Evolutionary conservation across 2,888 invertebrate genomes (phyloP).

Genomic region (Dorcus hopei): DNA sequence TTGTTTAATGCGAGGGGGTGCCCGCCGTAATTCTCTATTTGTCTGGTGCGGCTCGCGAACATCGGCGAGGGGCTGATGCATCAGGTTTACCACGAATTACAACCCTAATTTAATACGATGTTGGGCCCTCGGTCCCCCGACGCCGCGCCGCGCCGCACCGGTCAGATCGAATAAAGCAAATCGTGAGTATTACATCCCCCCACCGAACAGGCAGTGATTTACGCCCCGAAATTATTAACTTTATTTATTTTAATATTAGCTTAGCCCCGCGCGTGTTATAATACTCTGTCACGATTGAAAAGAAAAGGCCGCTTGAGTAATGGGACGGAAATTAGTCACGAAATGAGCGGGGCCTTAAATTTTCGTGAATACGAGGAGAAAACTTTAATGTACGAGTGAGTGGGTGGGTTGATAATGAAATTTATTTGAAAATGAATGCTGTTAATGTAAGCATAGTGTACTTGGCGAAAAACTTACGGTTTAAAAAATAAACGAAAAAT

Average conservation of each 20-base stretch:
- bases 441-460: no score
- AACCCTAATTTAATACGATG: slow-evolving; percentile 2
- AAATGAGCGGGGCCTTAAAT: no score
- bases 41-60: not conserved
- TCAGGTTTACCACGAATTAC: slow-evolving; percentile 1
- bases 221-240: not conserved
- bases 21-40: not conserved
- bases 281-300: no score
- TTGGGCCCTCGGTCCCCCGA: not conserved
- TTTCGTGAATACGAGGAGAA: no score
- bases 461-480: no score
- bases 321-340: no score
- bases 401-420: no score
- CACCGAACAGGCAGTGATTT: not conserved
- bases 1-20: not conserved
- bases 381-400: no score
- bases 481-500: no score
- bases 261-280: no score
- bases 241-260: not conserved
- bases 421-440: no score
- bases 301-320: no score
- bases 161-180: not conserved
- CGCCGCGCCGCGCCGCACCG: not conserved
- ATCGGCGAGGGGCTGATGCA: not conserved
- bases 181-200: not conserved